Evolutionary conservation across 2,113 vertebrate genomes (phyloP), one percentile per base, ranked within the genome.

Genomic region (Noctilio leporinus): DNA sequence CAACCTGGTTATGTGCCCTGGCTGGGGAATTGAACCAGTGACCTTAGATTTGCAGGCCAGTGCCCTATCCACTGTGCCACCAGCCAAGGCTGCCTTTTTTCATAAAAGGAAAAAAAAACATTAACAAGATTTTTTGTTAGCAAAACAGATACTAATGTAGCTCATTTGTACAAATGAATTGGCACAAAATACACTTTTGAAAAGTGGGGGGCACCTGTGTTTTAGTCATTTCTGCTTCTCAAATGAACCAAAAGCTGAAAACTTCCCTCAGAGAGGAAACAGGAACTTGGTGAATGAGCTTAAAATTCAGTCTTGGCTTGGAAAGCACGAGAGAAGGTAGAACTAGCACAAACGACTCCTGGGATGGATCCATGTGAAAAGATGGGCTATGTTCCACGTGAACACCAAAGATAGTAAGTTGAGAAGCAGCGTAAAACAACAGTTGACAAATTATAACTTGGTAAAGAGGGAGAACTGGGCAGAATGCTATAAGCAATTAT

Each of bases 281-380:
- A 88, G 94, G 87, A 95, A 95, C 55, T 94, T 86, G 51, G 30
- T 49, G 47, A 96, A 92, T 85, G 59, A 88, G 30, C 33, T 81
- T 86, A 70, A 95, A 91, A 73, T 65, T 62, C 49, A 69, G 40
- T 77, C 30, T 10, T 91, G 28, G 65, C 43, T 94, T 93, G 65
- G 77, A 92, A 88, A 65, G 80, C 53, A 55, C 10, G 78, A 93
- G 53, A 83, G 19, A 88, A 72, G 64, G 64, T 17, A 95, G 35
- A 81, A 17, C 11, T 38, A 70, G 24, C 7, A 69, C 16, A 85
- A 28, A 72, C n/a, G 89, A 43, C 24, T 45, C 24, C 73, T 81
- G n/a, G 53, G 35, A 55, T 69, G 16, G 72, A 78, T 73, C 65
- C 72, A 77, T 88, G 70, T 82, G 73, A 90, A 96, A 93, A 91